Base-by-base conservation (phyloP, 1,140 invertebrate genomes). In the Xylocopa sonorina region DNA sequence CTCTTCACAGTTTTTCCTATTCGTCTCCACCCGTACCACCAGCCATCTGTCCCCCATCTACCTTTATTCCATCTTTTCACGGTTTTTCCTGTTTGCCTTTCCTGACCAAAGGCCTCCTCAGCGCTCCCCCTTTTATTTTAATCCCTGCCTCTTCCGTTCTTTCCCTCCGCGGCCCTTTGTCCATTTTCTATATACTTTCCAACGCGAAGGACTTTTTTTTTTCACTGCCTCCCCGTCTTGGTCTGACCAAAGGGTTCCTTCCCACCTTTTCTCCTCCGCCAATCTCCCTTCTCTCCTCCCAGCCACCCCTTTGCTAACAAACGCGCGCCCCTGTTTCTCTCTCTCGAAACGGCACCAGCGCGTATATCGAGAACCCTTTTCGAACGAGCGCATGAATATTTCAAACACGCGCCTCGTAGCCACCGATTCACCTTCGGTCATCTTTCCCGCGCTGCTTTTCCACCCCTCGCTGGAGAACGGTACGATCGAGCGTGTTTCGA, bases 361-460 rank as follows among this genome's bases (percentile, higher is more conserved):
- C 38, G 32, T 18, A 14, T 34, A 38, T 46, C 50, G 66, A 66
- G 77, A 79, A 80, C 58, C 62, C 48, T 29, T 55, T n/a, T 58
- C 75, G 68, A 75, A 58, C 60, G 55, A 55, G 55, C 46, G 34
- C 68, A 80, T 76, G 83, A 84, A 84, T 84, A 80, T 51, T 84
- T 84, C 48, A 84, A 53, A 46, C 58, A 34, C 48, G 29, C 16
- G 24, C 48, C 38, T n/a, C 34, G n/a, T 41, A 50, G 10, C 29
- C 68, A 46, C 9, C 57, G 58, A 63, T 73, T 78, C 32, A 46
- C 76, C 57, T 32, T 27, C 64, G 51, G 53, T 41, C 68, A 72
- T 72, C 58, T 62, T 27, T 63, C n/a, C 21, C 55, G 16, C 24
- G 21, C 24, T 7, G 7, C n/a, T 63, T n/a, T 18, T 27, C 14